phyloP scores from a whole-genome alignment of 2,113 vertebrate species.

The Apistogramma diplotaenia region DNA sequence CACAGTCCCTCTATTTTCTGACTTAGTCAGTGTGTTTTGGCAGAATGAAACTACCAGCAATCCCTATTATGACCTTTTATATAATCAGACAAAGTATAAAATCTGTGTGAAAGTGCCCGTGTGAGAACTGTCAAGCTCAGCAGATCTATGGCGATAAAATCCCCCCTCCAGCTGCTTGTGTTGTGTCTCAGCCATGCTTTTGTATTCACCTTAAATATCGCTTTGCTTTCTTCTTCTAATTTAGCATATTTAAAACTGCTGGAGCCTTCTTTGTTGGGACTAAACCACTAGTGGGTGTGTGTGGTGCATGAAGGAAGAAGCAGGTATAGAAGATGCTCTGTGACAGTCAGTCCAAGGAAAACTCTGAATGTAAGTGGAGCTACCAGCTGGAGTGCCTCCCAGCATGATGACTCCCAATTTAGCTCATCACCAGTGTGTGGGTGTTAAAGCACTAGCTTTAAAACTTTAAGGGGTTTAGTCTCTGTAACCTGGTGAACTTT shows the following conservation, averaged over 20 bases:
- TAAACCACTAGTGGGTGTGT: neutral
- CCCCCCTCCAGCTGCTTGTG: neutral
- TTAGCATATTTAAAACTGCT: neutral
- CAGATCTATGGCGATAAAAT: slow-evolving; percentile 5
- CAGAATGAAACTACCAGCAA: neutral
- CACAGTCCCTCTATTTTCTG: slow-evolving; percentile 1
- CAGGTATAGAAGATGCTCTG: neutral
- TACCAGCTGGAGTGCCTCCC: neutral
- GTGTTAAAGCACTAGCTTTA: neutral
- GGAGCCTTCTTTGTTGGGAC: neutral
- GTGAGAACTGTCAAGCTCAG: slow-evolving; percentile 12
- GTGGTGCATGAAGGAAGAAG: neutral
- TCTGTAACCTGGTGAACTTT: neutral
- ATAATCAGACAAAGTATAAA: slow-evolving; percentile 2
- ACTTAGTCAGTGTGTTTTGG: neutral
- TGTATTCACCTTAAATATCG: neutral
- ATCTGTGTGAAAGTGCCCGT: neutral
- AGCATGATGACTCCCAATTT: neutral
- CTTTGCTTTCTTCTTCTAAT: neutral
- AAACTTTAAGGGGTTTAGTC: neutral
- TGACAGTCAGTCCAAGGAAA: neutral
- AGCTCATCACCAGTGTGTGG: neutral
- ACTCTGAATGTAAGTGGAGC: neutral
- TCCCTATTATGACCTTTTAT: slow-evolving; percentile 12
- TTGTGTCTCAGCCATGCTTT: neutral